Evolutionary conservation across 2,113 vertebrate genomes (phyloP).

Genomic region (Tachysurus vachellii): DNA sequence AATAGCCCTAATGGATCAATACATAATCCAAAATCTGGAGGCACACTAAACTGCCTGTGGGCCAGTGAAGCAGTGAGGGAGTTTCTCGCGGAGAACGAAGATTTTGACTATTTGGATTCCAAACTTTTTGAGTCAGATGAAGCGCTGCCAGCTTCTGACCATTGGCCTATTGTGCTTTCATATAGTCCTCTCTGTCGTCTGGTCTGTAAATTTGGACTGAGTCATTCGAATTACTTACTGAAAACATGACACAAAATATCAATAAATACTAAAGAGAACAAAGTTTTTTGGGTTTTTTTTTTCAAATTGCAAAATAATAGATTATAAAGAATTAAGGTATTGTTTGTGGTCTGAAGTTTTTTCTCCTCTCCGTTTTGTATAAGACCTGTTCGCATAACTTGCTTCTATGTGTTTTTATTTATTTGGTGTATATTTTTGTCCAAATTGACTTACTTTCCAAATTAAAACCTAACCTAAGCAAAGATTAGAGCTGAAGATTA

Average conservation of each 20-base stretch:
- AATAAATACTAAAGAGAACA: conserved; percentile 21
- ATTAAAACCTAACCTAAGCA: not conserved
- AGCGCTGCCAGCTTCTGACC: conserved; percentile 34
- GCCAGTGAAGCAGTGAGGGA: not conserved
- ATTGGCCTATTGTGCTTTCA: conserved; percentile 45
- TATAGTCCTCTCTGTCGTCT: conserved; percentile 4
- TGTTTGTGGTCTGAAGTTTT: not conserved
- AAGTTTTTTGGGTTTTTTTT: not conserved
- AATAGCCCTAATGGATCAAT: conserved; percentile 25
- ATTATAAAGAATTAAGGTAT: conserved; percentile 15
- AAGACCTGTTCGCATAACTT: not conserved
- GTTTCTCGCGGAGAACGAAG: conserved; percentile 39
- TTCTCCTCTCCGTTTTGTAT: not conserved
- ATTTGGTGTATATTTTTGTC: not conserved
- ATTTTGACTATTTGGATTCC: conserved; percentile 19
- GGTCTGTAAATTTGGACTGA: conserved; percentile 12
- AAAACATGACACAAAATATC: conserved; percentile 29
- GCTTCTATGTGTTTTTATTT: not conserved
- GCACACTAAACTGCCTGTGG: not conserved
- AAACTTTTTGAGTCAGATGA: conserved; percentile 22
- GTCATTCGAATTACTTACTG: conserved; percentile 36
- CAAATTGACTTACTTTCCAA: not conserved
- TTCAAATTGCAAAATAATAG: not conserved
- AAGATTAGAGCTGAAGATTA: not conserved
- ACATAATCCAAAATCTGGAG: not conserved